phyloP scores from a whole-genome alignment of 2,797 vertebrate species.

The Semotilus atromaculatus region DNA sequence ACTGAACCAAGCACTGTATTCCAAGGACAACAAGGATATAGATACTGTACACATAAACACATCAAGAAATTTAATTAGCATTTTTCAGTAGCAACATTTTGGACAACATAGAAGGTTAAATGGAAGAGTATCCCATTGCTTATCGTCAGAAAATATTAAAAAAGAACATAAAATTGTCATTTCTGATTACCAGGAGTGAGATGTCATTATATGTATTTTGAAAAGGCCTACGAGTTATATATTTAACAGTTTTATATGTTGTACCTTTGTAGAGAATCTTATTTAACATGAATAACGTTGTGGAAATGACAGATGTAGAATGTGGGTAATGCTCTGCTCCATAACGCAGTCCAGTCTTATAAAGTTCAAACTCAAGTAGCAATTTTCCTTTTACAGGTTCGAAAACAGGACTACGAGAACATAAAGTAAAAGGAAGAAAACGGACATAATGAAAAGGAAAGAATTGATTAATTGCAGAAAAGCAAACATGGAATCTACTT shows the following conservation, averaged over 20 bases:
- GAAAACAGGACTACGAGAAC: conserved; percentile 68
- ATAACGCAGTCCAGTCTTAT: conserved; percentile 78
- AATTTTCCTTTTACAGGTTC: conserved; percentile 83
- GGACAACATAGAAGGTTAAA: conserved; percentile 84
- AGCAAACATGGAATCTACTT: conserved; percentile 80
- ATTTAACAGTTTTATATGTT: conserved; percentile 99
- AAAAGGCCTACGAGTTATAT: conserved; percentile 99
- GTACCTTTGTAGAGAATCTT: conserved; percentile 99
- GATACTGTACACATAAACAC: conserved; percentile 79
- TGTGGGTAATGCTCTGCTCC: conserved; percentile 84
- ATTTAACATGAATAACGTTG: conserved; percentile 94
- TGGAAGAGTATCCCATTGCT: conserved; percentile 64
- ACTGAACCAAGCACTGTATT: conserved; percentile 92
- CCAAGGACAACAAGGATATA: conserved; percentile 78
- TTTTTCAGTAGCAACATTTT: conserved; percentile 88
- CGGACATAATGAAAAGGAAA: conserved; percentile 70
- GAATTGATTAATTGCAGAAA: conserved; percentile 71
- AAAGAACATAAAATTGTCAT: conserved; percentile 65
- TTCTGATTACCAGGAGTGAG: conserved; percentile 80
- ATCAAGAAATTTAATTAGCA: conserved; percentile 81
- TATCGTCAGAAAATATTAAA: conserved; percentile 61
- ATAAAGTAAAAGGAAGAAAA: conserved; percentile 70
- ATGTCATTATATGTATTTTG: conserved; percentile 99
- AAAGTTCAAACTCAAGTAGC: conserved; percentile 85
- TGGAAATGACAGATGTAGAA: conserved; percentile 85